A percentile compares a stretch with the other conserved stretches of the same genome.
Conservation (phyloP, 2,888 invertebrate species). For the Dysmachus trigonus region DNA sequence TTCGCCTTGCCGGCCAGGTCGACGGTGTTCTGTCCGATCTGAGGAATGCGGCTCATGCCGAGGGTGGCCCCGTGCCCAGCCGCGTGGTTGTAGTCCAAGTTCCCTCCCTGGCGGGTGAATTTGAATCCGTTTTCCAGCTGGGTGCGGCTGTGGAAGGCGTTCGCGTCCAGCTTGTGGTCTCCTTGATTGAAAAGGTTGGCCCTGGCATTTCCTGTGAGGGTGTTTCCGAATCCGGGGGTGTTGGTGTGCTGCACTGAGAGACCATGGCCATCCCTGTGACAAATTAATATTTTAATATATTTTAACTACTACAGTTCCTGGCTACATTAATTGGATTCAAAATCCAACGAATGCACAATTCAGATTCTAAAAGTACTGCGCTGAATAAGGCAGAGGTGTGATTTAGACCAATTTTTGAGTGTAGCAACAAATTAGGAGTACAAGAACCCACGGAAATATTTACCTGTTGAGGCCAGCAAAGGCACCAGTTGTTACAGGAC, state of each 20-base stretch:
- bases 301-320: too few species aligned
- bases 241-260: constrained; percentile 55
- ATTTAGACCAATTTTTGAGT: too few species aligned
- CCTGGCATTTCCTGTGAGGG: constrained; percentile 51
- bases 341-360: too few species aligned
- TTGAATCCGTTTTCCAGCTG: constrained; percentile 53
- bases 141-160: constrained; percentile 54
- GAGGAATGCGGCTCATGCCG: constrained; percentile 55
- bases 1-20: constrained; percentile 55
- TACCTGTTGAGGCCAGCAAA: constrained; percentile 37
- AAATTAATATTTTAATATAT: neutral
- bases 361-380: too few species aligned
- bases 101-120: constrained; percentile 56
- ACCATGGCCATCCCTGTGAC: constrained; percentile 55
- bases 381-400: too few species aligned
- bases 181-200: constrained; percentile 54
- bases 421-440: too few species aligned
- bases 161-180: constrained; percentile 53
- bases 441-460: neutral
- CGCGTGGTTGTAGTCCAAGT: constrained; percentile 53
- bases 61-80: constrained; percentile 55
- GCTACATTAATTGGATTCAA: too few species aligned
- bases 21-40: constrained; percentile 54
- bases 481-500: constrained; percentile 24
- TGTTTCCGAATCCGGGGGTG: constrained; percentile 52